Base-by-base conservation (phyloP, 2,113 vertebrate species). In the Chaetorhynchus papuensis region DNA sequence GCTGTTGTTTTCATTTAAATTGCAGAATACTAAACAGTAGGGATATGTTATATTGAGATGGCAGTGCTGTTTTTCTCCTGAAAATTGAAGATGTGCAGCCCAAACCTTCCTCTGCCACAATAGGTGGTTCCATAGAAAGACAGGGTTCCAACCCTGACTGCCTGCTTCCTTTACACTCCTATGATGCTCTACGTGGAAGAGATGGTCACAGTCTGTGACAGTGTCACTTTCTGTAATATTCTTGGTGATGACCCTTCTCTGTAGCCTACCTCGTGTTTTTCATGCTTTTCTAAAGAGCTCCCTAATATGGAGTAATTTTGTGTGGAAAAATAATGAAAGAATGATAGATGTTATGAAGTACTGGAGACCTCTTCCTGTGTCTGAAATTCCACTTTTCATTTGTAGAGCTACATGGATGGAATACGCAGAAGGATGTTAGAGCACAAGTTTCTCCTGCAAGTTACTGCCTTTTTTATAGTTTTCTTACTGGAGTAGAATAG, bases 1-100 rank as follows among this genome's bases (percentile, higher is more conserved):
- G 71, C 60, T 96, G 45, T 93, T 85, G 81, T 94, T 97, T 96
- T 90, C 80, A 80, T 90, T 95, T 95, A 86, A 96, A 95, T 92
- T 94, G 66, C 16, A 76, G 69, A 87, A 76, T 54, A 78, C 70
- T 93, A 79, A 89, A 45, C 22, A 93, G 72, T 41, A 85, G 63
- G 59, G 33, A 20, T 63, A 77, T 30, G 77, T 93, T 91, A 57
- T 21, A 61, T 22, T 79, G 28, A 49, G 64, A 56, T 22, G 31
- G n/a, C 54, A 85, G 26, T 60, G 31, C 49, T 15, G 11, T 57
- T 80, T 93, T 87, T 50, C 39, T 82, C 8, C 74, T 82, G 57
- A 84, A 89, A 87, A 70, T 10, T 87, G 61, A 82, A 71, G 52
- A 23, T 9, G 6, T 39, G 11, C 3, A 41, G 13, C 53, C 18